These are phyloP conservation scores for Meteorus sp. DNA, from an alignment of 1,140 invertebrate genomes.

Conservation along the genomic window DNA sequence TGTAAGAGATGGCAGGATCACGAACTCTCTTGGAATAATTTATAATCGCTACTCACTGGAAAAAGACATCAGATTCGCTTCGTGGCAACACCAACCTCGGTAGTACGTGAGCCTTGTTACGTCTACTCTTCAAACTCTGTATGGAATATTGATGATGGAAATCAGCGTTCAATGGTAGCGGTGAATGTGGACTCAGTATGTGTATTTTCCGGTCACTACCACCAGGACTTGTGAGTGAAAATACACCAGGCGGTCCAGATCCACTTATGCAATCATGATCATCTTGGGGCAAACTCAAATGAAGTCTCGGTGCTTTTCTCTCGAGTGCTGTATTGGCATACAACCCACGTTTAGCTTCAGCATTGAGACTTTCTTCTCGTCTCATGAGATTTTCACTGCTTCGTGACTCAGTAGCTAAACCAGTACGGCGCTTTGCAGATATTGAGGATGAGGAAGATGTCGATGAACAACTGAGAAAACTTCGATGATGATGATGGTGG, in stretches of 20 bases:
- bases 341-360: slow-evolving; percentile 66
- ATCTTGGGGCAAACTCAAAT: slow-evolving; percentile 68
- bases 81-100: slow-evolving; percentile 74
- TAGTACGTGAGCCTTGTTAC: slow-evolving; percentile 73
- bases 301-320: slow-evolving; percentile 62
- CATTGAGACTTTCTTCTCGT: slow-evolving; percentile 63
- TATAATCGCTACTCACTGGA: slow-evolving; percentile 62
- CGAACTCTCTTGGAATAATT: background rate
- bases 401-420: slow-evolving; percentile 59
- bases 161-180: slow-evolving; percentile 64
- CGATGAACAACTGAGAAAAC: slow-evolving; percentile 57
- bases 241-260: slow-evolving; percentile 58
- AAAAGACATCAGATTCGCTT: slow-evolving; percentile 68
- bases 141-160: slow-evolving; percentile 64
- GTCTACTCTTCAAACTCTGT: slow-evolving; percentile 63
- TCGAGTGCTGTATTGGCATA: slow-evolving; percentile 66
- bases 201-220: slow-evolving; percentile 67
- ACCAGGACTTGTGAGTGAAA: slow-evolving; percentile 55
- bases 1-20: background rate
- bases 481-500: slow-evolving; percentile 53
- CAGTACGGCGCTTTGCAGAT: slow-evolving; percentile 60
- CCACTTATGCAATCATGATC: background rate
- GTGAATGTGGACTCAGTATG: slow-evolving; percentile 75
- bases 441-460: slow-evolving; percentile 44
- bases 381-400: slow-evolving; percentile 62